A percentile compares a stretch with the other conserved stretches of the same genome.
These are phyloP conservation scores for Typhlomys cinereus DNA, from an alignment of 2,113 vertebrate genomes.

Conservation along the genomic window DNA sequence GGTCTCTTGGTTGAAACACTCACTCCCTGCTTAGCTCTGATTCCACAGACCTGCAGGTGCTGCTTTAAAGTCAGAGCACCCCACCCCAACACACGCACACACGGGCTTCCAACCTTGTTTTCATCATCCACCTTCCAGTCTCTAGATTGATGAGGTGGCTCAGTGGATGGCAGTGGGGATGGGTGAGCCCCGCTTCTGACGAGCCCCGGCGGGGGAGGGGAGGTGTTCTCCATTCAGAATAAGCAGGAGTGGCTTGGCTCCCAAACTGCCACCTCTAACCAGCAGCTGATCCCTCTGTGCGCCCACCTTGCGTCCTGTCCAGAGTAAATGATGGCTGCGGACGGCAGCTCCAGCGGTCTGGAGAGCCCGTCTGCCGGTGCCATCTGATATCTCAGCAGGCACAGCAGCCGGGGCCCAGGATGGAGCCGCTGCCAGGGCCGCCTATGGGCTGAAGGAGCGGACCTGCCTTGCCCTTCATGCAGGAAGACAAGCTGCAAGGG, in stretches of 20 bases:
- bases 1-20: neutral
- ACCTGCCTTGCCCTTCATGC: neutral
- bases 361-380: slow-evolving; percentile 70
- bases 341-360: slow-evolving; percentile 49
- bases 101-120: no score
- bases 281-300: slow-evolving; percentile 34
- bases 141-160: neutral
- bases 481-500: neutral
- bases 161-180: neutral
- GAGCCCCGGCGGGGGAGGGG: fast-evolving
- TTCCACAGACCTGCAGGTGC: neutral
- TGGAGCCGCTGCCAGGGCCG: neutral
- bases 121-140: neutral
- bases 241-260: neutral
- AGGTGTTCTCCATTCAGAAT: neutral
- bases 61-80: neutral
- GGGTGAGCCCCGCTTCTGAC: neutral
- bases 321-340: slow-evolving; percentile 52
- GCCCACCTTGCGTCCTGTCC: slow-evolving; percentile 59
- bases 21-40: neutral
- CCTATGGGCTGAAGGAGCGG: neutral
- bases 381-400: slow-evolving; percentile 70
- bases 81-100: no score
- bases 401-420: neutral
- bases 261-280: neutral